phyloP scores from a whole-genome alignment of 2,797 vertebrate species.

The Poliocrania exsul region DNA sequence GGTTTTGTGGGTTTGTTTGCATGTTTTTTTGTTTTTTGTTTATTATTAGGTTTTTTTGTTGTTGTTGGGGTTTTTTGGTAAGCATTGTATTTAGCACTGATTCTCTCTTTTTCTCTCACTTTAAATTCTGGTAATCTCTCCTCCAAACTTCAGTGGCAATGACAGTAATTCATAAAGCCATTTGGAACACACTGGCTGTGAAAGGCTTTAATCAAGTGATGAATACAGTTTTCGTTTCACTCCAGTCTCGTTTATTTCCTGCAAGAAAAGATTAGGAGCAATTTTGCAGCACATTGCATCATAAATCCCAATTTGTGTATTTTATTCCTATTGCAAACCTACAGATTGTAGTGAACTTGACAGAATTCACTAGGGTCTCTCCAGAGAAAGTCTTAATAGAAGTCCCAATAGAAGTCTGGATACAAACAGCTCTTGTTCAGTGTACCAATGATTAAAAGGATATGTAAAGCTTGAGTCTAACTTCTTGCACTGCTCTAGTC shows the following conservation, averaged over 20 bases:
- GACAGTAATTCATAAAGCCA: background rate
- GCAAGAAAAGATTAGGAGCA: background rate
- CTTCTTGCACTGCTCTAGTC: background rate
- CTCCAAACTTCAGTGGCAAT: background rate
- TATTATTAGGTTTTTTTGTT: no score
- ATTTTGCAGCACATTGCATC: background rate
- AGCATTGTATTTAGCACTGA: background rate
- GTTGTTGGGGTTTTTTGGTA: background rate
- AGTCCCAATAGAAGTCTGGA: background rate
- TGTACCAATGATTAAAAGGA: background rate
- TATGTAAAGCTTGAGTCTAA: background rate
- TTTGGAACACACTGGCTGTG: background rate
- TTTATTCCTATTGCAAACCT: background rate
- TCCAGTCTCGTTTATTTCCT: background rate
- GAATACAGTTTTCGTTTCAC: background rate
- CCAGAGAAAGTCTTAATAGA: background rate
- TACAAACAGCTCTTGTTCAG: background rate
- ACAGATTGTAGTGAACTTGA: background rate
- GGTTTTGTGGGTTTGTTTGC: no score
- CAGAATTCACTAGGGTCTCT: background rate
- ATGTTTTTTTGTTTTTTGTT: background rate
- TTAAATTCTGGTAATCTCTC: background rate
- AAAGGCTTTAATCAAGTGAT: slow-evolving; percentile 8
- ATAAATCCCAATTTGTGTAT: background rate
- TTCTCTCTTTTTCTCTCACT: background rate